These are phyloP conservation scores for Phataginus tricuspis DNA, from an alignment of 2,797 vertebrate genomes.

Conservation along the genomic window DNA sequence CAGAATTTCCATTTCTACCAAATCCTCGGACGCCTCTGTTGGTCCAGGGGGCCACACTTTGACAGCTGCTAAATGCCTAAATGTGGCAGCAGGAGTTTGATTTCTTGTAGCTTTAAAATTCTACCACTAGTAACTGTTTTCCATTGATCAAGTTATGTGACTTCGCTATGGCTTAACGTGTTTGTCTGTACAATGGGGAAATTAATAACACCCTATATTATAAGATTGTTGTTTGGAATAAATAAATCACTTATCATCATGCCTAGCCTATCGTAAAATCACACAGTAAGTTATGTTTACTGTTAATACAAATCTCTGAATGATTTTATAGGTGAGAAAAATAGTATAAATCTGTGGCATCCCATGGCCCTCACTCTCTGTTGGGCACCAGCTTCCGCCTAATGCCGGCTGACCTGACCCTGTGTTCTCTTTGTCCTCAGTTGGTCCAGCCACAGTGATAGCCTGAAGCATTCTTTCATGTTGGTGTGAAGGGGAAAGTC, in stretches of 20 bases:
- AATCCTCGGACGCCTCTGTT: not conserved
- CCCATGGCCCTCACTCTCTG: not conserved
- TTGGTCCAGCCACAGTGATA: fast-evolving
- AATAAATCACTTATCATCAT: not conserved
- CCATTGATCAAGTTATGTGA: not conserved
- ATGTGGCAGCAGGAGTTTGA: fast-evolving
- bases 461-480: fast-evolving
- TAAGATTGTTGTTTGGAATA: not conserved
- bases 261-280: not conserved
- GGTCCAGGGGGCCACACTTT: too few relatives aligned
- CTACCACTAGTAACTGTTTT: not conserved
- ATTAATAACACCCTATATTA: not conserved
- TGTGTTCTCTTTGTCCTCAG: not conserved
- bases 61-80: too few relatives aligned
- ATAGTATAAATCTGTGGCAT: fast-evolving
- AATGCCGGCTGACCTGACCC: fast-evolving
- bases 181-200: too few relatives aligned
- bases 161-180: not conserved
- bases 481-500: not conserved
- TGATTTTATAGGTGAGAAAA: not conserved
- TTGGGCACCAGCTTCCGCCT: not conserved
- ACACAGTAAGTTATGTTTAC: not conserved
- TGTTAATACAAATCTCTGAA: not conserved
- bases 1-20: not conserved
- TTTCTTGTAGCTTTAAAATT: not conserved